These are phyloP conservation scores for Danaus plexippus DNA, from an alignment of 1,140 invertebrate species.

Conservation along the genomic window DNA sequence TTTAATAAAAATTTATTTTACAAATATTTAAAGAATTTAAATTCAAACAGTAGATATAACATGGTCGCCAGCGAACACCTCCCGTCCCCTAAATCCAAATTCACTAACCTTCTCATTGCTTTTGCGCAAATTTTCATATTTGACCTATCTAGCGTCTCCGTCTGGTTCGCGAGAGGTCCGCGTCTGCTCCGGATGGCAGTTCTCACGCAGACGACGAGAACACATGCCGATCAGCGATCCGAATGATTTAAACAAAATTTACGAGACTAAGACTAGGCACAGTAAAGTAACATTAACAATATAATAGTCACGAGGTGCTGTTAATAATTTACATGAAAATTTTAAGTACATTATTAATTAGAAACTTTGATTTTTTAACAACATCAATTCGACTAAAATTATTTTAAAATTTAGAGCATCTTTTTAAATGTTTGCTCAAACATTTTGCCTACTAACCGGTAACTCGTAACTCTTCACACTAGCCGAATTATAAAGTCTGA, in stretches of 20 bases:
- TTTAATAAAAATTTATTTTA: slow-evolving; percentile 52
- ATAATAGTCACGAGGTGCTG: slow-evolving; percentile 56
- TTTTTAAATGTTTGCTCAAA: slow-evolving; percentile 70
- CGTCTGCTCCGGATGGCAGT: slow-evolving; percentile 22
- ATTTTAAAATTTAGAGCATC: slow-evolving; percentile 58
- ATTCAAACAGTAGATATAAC: slow-evolving; percentile 51
- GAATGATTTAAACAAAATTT: slow-evolving; percentile 56
- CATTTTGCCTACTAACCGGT: slow-evolving; percentile 64
- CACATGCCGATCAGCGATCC: slow-evolving; percentile 25
- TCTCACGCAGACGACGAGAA: no score
- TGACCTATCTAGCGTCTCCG: slow-evolving; percentile 46
- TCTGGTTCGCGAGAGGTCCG: slow-evolving; percentile 24
- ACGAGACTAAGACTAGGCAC: slow-evolving; percentile 68
- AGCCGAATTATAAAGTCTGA: slow-evolving; percentile 66
- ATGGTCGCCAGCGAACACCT: slow-evolving; percentile 32
- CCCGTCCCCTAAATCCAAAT: slow-evolving; percentile 52
- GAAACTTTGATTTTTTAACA: slow-evolving; percentile 68
- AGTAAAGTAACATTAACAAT: slow-evolving; percentile 67
- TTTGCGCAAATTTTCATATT: slow-evolving; percentile 49
- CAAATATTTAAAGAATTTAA: slow-evolving; percentile 47
- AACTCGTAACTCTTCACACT: slow-evolving; percentile 54
- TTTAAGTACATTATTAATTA: slow-evolving; percentile 70
- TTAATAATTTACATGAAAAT: slow-evolving; percentile 66
- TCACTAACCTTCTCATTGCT: slow-evolving; percentile 69
- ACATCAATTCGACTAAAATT: slow-evolving; percentile 70